phyloP scores from a whole-genome alignment of 2,888 invertebrate genomes.

The Saturnia pavonia region DNA sequence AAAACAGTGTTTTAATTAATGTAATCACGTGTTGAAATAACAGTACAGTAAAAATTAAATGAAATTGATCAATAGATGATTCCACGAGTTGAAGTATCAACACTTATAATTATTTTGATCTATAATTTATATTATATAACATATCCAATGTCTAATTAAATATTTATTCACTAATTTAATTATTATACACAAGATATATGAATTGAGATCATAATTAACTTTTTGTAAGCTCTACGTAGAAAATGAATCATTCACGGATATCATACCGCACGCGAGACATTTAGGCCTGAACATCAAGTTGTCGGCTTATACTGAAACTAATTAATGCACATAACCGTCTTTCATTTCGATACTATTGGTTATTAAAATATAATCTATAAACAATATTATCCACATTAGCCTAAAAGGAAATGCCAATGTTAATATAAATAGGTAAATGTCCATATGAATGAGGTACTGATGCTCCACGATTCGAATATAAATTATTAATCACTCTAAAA shows the following conservation, averaged over 20 bases:
- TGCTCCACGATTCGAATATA: constrained; percentile 1
- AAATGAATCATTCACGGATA: constrained; percentile 29
- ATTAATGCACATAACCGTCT: constrained; percentile 36
- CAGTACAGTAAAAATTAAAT: not conserved
- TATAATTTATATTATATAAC: constrained; percentile 16
- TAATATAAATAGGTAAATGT: not conserved
- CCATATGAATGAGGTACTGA: constrained; percentile 6
- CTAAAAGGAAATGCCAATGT: not conserved
- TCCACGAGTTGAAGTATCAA: not conserved
- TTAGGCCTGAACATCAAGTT: constrained; percentile 32
- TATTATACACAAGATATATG: constrained; percentile 45
- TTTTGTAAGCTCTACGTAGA: constrained; percentile 30
- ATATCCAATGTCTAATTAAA: constrained; percentile 16
- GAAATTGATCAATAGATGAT: not conserved
- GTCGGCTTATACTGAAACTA: constrained; percentile 27
- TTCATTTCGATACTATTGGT: not conserved
- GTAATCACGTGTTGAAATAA: not conserved
- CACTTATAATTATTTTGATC: constrained; percentile 1
- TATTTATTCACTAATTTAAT: constrained; percentile 20
- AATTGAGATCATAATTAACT: constrained; percentile 62
- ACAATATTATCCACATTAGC: not conserved
- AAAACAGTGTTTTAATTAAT: constrained; percentile 2
- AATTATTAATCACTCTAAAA: constrained; percentile 23
- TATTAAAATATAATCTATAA: not conserved
- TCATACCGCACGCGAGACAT: constrained; percentile 32